Percentiles rank a stretch among this genome's conserved stretches.
Conservation (phyloP, 2,113 vertebrate species). For the Heterotilapia buettikoferi region DNA sequence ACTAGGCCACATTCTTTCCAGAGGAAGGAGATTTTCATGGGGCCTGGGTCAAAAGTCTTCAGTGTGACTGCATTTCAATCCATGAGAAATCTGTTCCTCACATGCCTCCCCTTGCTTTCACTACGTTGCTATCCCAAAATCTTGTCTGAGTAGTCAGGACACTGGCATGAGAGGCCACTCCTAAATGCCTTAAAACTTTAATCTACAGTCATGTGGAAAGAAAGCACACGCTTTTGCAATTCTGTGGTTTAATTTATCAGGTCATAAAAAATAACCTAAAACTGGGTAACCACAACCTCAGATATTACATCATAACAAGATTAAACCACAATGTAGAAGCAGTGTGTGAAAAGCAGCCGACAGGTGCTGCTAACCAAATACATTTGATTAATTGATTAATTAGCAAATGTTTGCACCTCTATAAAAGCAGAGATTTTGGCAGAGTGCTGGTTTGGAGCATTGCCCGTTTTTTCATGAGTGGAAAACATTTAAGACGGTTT, state of each 20-base stretch:
- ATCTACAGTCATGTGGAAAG: not conserved
- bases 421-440: not conserved
- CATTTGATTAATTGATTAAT: not conserved
- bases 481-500: not conserved
- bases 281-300: not conserved
- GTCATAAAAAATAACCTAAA: not conserved
- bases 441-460: not conserved
- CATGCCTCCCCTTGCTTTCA: constrained; percentile 18
- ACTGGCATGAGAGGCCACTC: not conserved
- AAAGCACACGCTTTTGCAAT: not conserved
- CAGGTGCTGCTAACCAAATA: not conserved
- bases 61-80: constrained; percentile 38
- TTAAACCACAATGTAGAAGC: not conserved
- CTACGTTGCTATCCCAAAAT: constrained; percentile 3
- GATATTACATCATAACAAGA: not conserved
- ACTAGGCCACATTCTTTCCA: constrained; percentile 63
- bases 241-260: not conserved
- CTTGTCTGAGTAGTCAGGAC: not conserved
- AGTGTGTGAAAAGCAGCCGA: not conserved
- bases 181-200: not conserved
- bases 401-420: not conserved
- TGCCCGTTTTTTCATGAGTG: not conserved
- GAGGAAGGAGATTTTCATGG: constrained; percentile 58
- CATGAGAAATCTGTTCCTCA: constrained; percentile 62
- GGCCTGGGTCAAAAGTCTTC: constrained; percentile 59